Conservation (phyloP, 2,888 invertebrate genomes). For the Chrysopilus asiliformis region DNA sequence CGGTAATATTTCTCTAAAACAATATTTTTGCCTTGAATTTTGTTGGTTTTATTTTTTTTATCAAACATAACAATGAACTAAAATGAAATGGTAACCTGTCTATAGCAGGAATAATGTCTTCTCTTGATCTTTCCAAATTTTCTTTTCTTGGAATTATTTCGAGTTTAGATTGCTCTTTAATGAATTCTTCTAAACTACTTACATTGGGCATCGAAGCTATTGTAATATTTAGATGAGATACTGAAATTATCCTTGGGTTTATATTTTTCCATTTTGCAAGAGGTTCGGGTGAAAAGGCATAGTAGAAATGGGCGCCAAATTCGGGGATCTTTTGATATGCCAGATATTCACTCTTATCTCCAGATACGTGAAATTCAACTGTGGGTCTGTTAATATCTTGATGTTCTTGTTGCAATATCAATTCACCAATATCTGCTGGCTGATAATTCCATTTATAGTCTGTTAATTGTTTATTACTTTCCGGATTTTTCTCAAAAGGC, state of each 20-base stretch:
- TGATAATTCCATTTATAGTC: conserved; percentile 15
- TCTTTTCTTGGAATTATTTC: too few species aligned
- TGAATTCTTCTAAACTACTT: conserved; percentile 7
- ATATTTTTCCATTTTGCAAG: conserved; percentile 32
- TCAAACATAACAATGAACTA: too few species aligned
- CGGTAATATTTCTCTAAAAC: too few species aligned
- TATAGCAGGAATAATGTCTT: too few species aligned
- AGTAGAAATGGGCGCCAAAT: conserved; percentile 40
- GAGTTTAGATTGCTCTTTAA: too few species aligned
- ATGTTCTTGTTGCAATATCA: conserved; percentile 22
- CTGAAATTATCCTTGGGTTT: conserved; percentile 28
- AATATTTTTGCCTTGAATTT: too few species aligned
- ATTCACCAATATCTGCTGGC: conserved; percentile 27
- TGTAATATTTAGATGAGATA: conserved; percentile 17
- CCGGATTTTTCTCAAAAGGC: conserved; percentile 33
- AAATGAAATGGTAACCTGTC: too few species aligned
- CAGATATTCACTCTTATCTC: conserved; percentile 36
- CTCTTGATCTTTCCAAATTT: too few species aligned
- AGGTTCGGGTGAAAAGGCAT: conserved; percentile 37
- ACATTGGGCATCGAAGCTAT: conserved; percentile 7
- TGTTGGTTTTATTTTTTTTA: too few species aligned
- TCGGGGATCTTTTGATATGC: conserved; percentile 38
- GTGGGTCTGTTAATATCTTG: conserved; percentile 24
- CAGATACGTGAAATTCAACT: conserved; percentile 29
- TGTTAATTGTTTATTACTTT: conserved; percentile 20